Evolutionary conservation across 2,797 vertebrate genomes (phyloP).

Genomic region (Eulemur albifrons): DNA sequence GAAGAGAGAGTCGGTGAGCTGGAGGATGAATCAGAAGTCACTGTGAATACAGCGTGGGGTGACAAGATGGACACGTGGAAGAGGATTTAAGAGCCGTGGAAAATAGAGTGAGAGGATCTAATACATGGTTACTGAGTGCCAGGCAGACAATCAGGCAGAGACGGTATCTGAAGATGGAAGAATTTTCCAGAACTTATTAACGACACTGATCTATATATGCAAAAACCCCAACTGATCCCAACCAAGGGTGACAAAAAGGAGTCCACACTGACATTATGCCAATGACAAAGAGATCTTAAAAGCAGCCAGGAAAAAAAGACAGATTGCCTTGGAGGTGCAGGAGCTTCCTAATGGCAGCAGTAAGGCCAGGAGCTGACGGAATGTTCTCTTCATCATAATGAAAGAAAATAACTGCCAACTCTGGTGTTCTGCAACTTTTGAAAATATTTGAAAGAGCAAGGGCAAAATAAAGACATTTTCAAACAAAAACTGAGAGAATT

Average conservation of each 20-base stretch:
- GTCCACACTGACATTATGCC: too few species aligned
- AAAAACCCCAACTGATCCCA: not conserved
- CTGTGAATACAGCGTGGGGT: rapidly evolving
- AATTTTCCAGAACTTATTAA: not conserved
- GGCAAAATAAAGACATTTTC: not conserved
- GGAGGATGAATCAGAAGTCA: not conserved
- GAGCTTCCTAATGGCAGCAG: rapidly evolving
- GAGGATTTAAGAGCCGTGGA: not conserved
- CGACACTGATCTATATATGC: rapidly evolving
- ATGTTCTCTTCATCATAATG: rapidly evolving
- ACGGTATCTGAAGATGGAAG: not conserved
- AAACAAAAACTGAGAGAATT: not conserved
- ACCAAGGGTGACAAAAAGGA: not conserved
- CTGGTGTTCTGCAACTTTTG: not conserved
- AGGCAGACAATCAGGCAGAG: not conserved
- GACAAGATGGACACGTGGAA: too few species aligned
- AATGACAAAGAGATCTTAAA: not conserved
- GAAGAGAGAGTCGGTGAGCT: not conserved
- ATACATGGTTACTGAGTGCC: too few species aligned
- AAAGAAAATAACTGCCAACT: too few species aligned
- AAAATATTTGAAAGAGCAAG: not conserved
- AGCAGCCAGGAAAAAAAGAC: not conserved
- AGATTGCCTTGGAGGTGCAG: not conserved
- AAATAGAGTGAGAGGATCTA: not conserved
- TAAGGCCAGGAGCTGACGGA: not conserved